Evolutionary conservation across 2,797 vertebrate genomes (phyloP).

Genomic region (Borostomias antarcticus): DNA sequence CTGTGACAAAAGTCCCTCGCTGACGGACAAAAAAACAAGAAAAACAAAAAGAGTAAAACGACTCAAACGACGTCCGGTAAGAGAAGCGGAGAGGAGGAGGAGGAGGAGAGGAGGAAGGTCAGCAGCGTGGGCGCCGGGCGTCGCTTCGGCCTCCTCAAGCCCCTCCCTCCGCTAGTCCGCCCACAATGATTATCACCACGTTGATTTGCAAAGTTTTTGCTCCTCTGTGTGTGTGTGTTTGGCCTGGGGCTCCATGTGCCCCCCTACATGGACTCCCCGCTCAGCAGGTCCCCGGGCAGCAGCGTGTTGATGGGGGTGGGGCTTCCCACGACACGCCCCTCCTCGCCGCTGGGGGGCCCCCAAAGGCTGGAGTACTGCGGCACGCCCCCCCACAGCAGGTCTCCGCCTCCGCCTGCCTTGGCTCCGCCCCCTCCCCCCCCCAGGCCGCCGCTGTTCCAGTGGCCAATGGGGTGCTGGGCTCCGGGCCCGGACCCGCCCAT

Average conservation of each 20-base stretch:
- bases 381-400: constrained; percentile 92
- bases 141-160: constrained; percentile 58
- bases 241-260: constrained; percentile 73
- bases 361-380: constrained; percentile 96
- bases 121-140: constrained; percentile 61
- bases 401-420: constrained; percentile 83
- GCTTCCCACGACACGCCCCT: constrained; percentile 89
- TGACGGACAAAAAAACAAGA: constrained; percentile 40
- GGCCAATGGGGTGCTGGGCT: constrained; percentile 88
- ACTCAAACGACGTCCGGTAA: constrained; percentile 54
- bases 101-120: constrained; percentile 62
- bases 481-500: constrained; percentile 86
- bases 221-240: constrained; percentile 48
- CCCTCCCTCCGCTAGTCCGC: constrained; percentile 60
- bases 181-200: constrained; percentile 80
- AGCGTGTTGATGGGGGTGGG: constrained; percentile 93
- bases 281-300: constrained; percentile 94
- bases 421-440: constrained; percentile 82
- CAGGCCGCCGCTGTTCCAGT: constrained; percentile 90
- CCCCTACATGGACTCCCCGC: constrained; percentile 95
- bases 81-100: constrained; percentile 49
- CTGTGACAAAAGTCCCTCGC: constrained; percentile 61
- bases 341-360: constrained; percentile 89
- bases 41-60: constrained; percentile 39
- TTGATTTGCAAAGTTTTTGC: constrained; percentile 78